A percentile compares a stretch with the other conserved stretches of the same genome.
Conservation (phyloP, 2,113 vertebrate genomes). For the Callithrix jacchus region DNA sequence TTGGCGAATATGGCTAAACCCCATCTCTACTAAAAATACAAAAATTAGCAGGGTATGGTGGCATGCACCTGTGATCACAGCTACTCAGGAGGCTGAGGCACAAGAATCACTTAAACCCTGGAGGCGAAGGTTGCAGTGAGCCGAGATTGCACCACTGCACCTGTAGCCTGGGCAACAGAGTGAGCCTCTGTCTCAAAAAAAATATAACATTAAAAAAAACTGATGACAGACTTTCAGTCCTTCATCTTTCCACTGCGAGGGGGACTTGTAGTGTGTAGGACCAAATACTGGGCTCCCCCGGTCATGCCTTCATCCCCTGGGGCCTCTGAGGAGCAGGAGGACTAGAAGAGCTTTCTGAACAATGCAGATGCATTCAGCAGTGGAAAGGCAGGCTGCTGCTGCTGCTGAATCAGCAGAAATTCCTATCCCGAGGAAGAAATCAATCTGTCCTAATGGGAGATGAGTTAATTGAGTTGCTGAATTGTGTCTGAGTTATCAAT, state of each 20-base stretch:
- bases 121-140: too few species aligned
- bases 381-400: not conserved
- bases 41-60: too few species aligned
- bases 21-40: too few species aligned
- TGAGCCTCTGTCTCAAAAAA: too few species aligned
- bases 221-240: not conserved
- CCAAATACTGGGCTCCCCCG: not conserved
- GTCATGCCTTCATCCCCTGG: rapidly evolving
- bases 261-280: not conserved
- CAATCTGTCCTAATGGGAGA: not conserved
- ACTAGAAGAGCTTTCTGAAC: not conserved
- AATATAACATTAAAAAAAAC: too few species aligned
- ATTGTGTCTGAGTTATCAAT: not conserved
- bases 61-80: too few species aligned
- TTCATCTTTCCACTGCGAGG: not conserved
- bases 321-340: not conserved
- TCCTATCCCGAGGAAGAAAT: not conserved
- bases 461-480: not conserved
- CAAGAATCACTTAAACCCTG: too few species aligned
- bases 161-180: too few species aligned
- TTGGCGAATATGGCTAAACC: too few species aligned
- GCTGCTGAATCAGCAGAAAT: not conserved
- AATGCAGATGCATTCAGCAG: not conserved
- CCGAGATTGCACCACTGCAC: too few species aligned
- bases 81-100: too few species aligned